A percentile compares a stretch with the other conserved stretches of the same genome.
Evolutionary conservation across 2,797 vertebrate genomes (phyloP).

Genomic region (Centropyge bicolor): DNA sequence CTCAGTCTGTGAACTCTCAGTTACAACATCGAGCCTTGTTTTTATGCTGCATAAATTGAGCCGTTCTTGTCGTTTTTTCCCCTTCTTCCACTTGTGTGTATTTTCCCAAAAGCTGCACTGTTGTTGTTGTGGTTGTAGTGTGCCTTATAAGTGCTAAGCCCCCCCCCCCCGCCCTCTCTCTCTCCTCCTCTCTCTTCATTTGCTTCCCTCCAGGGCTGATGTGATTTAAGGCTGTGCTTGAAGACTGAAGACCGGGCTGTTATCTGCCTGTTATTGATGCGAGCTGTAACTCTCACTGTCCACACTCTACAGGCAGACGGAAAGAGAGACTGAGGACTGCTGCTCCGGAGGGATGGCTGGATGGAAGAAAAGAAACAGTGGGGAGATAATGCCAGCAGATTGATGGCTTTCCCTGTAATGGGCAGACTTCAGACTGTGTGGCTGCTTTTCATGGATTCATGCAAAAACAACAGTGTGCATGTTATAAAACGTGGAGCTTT

Average conservation of each 20-base stretch:
- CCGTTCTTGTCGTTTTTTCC: conserved; percentile 36
- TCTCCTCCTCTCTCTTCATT: conserved; percentile 59
- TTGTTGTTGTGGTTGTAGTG: conserved; percentile 28
- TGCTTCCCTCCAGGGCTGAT: conserved; percentile 65
- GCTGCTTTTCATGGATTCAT: conserved; percentile 38
- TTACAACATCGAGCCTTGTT: conserved; percentile 57
- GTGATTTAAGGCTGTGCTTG: conserved; percentile 79
- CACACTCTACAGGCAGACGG: conserved; percentile 57
- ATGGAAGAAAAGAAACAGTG: conserved; percentile 47
- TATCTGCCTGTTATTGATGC: conserved; percentile 79
- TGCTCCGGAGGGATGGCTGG: conserved; percentile 46
- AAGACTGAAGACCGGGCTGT: conserved; percentile 72
- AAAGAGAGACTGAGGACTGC: conserved; percentile 36
- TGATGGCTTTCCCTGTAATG: conserved; percentile 54
- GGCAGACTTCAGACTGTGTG: conserved; percentile 44
- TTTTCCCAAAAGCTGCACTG: conserved; percentile 35
- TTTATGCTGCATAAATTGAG: conserved; percentile 64
- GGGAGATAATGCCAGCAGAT: conserved; percentile 61
- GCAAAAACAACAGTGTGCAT: conserved; percentile 21
- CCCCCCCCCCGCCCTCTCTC: not conserved
- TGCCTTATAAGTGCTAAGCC: conserved; percentile 38
- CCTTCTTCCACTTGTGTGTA: conserved; percentile 31
- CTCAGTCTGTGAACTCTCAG: conserved; percentile 66
- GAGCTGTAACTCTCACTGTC: conserved; percentile 71
- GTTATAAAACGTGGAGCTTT: conserved; percentile 29